A percentile compares a stretch with the other conserved stretches of the same genome.
These are phyloP conservation scores for Orthonyx spaldingii DNA, from an alignment of 2,113 vertebrate genomes.

Conservation along the genomic window DNA sequence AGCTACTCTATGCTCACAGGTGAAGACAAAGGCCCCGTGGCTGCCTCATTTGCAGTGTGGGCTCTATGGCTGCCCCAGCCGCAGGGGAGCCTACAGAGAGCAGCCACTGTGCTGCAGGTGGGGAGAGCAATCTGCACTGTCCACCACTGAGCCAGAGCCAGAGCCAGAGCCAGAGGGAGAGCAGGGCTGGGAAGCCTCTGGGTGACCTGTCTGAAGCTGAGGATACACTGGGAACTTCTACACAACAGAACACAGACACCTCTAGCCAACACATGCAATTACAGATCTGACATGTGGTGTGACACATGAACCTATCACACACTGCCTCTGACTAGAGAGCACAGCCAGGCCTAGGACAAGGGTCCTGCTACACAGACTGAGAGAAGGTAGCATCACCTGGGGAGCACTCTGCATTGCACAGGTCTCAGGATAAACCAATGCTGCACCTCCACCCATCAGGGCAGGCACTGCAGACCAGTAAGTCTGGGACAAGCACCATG, in stretches of 20 bases:
- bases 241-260: neutral
- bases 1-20: neutral
- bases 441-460: neutral
- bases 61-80: neutral
- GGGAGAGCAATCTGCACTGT: neutral
- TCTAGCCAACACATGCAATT: neutral
- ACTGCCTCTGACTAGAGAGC: neutral
- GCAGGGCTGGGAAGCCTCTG: neutral
- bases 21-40: neutral
- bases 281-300: neutral
- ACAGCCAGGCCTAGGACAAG: neutral
- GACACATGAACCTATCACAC: neutral
- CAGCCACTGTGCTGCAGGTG: neutral
- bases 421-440: neutral
- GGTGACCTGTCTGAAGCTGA: neutral
- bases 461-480: neutral
- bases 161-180: neutral
- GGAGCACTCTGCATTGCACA: neutral
- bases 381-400: neutral
- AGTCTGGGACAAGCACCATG: neutral
- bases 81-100: neutral
- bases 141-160: neutral
- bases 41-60: neutral
- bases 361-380: neutral
- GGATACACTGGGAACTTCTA: neutral